Evolutionary conservation across 2,113 vertebrate species (phyloP).

Genomic region (Aix galericulata): DNA sequence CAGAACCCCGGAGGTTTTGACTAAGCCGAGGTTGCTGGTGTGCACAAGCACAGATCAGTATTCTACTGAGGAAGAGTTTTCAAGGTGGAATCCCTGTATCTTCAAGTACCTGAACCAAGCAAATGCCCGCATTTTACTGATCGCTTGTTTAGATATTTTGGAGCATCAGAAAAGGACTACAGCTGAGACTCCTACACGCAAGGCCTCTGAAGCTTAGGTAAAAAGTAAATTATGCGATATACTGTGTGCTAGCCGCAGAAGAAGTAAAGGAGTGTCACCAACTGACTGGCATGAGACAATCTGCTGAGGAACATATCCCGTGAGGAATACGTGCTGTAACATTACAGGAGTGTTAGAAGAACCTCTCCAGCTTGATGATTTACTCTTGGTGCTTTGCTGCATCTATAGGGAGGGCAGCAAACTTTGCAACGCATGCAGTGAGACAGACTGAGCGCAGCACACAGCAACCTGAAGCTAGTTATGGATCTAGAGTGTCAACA

Average conservation of each 20-base stretch:
- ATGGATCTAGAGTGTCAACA: neutral
- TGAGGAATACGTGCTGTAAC: neutral
- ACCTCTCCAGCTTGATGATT: neutral
- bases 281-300: neutral
- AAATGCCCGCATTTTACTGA: neutral
- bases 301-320: neutral
- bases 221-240: neutral
- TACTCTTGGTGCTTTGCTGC: neutral
- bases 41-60: neutral
- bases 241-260: neutral
- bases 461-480: neutral
- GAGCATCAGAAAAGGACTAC: neutral
- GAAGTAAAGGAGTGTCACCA: neutral
- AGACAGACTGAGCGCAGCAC: neutral
- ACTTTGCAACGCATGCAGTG: fast-evolving
- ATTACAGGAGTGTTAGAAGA: neutral
- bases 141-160: neutral
- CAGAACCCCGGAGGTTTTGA: neutral
- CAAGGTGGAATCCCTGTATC: neutral
- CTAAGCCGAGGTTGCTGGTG: neutral
- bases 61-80: neutral
- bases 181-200: fast-evolving
- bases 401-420: neutral
- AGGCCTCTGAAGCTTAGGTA: neutral
- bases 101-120: neutral